Evolutionary conservation across 2,888 invertebrate genomes (phyloP), one percentile per base, ranked within the genome.

Genomic region (Leuctra nigra): DNA sequence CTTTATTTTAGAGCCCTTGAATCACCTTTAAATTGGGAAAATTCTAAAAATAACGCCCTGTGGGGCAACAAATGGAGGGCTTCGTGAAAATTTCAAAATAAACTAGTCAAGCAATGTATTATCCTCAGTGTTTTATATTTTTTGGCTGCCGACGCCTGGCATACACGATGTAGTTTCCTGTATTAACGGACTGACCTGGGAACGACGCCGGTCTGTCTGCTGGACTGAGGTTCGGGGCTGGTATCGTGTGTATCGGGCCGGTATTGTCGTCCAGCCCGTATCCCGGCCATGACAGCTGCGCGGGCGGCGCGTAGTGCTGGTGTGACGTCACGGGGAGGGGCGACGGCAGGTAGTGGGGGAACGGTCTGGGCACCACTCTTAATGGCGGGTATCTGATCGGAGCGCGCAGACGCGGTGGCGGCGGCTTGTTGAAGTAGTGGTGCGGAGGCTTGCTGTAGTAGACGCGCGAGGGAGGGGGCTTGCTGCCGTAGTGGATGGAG

Each of bases 201-300:
- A 44, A 44, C 11, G 18, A 20, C n/a, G 23, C 44, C 2, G 20
- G 44, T 4, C 23, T 62, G 54, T 64, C 64, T 13, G 61, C 55
- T 6, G 80, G 77, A 63, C 84, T 83, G 52, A 91, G 75, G 74
- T 90, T 89, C 7, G 91, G 91, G 22, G 91, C 90, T 67, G 89
- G 89, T 62, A 91, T 88, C 9, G 90, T 89, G 72, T 89, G 89
- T 68, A 91, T 90, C 1, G 89, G 89, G 64, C 87, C 87, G 68
- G 80, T 78, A 58, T 74, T 72, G 58, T 67, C 2, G 64, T 65
- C 60, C 14, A 59, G n/a, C 4, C 29, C 44, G 11, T 53, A 33
- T 7, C 39, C 24, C 9, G 48, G 38, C n/a, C 54, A 54, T 11
- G 47, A 22, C 7, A 39, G 20, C 4, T 20, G 44, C 13, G 7